phyloP scores from a whole-genome alignment of 2,888 invertebrate genomes.

The Doris montereyensis region DNA sequence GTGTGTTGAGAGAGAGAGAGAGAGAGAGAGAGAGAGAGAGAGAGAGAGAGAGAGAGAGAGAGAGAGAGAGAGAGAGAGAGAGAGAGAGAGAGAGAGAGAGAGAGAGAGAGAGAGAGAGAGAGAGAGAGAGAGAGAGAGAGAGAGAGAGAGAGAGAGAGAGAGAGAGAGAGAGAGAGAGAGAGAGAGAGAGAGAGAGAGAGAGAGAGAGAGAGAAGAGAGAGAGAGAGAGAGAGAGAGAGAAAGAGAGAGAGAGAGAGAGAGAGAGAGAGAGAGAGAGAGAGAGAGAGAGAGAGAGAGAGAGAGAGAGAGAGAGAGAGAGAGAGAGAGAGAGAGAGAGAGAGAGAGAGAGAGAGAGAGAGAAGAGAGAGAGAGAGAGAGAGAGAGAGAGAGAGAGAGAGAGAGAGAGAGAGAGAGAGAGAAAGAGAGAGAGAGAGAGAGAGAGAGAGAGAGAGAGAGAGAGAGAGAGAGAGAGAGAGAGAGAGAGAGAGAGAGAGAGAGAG shows the following conservation, averaged over 20 bases:
- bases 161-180: conserved; percentile 9
- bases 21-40: conserved; percentile 17
- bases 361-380: not conserved
- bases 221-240: conserved; percentile 19
- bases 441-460: conserved; percentile 11
- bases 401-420: not conserved
- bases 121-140: not conserved
- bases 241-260: conserved; percentile 7
- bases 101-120: not conserved
- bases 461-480: conserved; percentile 16
- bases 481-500: conserved; percentile 15
- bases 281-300: conserved; percentile 25
- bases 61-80: conserved; percentile 20
- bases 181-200: conserved; percentile 8
- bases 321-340: conserved; percentile 9
- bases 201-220: conserved; percentile 7
- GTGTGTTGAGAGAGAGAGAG: not conserved
- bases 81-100: conserved; percentile 16
- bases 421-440: conserved; percentile 20
- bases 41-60: conserved; percentile 16
- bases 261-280: conserved; percentile 22
- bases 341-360: not conserved
- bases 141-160: not conserved
- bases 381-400: not conserved
- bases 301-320: conserved; percentile 29